phyloP scores from a whole-genome alignment of 1,140 invertebrate species.

The silkworm (Bombyx mori) region DNA sequence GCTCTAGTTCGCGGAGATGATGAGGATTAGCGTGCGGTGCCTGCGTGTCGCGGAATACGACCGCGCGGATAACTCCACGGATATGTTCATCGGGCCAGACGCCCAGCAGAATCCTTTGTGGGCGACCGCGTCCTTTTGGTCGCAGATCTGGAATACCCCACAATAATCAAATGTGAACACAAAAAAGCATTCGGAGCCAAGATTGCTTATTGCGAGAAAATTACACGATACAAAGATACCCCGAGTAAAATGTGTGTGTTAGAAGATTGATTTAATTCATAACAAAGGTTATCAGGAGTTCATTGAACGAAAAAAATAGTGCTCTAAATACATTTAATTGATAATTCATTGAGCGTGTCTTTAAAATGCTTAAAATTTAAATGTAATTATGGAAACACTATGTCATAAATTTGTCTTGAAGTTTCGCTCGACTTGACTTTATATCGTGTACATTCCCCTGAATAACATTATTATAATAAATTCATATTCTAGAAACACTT shows the following conservation, averaged over 20 bases:
- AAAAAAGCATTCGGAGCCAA: constrained; percentile 17
- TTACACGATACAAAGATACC: too few relatives aligned
- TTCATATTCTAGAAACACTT: constrained; percentile 5
- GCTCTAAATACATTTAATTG: too few relatives aligned
- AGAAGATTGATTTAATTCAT: too few relatives aligned
- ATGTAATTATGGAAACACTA: too few relatives aligned
- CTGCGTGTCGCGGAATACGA: constrained; percentile 90
- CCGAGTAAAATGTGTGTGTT: too few relatives aligned
- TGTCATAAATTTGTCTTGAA: too few relatives aligned
- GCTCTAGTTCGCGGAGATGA: constrained; percentile 57
- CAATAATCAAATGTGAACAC: constrained; percentile 66
- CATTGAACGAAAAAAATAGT: too few relatives aligned
- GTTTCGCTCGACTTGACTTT: background rate
- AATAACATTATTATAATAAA: constrained; percentile 1
- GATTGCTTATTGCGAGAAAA: too few relatives aligned
- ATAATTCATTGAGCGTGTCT: too few relatives aligned
- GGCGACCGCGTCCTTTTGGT: constrained; percentile 89
- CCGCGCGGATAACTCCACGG: constrained; percentile 89
- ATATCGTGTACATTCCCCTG: constrained; percentile 8
- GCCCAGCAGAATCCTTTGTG: constrained; percentile 89
- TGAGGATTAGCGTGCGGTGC: constrained; percentile 73
- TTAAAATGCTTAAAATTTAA: too few relatives aligned
- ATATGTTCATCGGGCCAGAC: constrained; percentile 95
- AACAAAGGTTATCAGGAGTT: too few relatives aligned
- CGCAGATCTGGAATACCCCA: constrained; percentile 80